phyloP scores from a whole-genome alignment of 2,888 invertebrate species.

The Smittia sp. region DNA sequence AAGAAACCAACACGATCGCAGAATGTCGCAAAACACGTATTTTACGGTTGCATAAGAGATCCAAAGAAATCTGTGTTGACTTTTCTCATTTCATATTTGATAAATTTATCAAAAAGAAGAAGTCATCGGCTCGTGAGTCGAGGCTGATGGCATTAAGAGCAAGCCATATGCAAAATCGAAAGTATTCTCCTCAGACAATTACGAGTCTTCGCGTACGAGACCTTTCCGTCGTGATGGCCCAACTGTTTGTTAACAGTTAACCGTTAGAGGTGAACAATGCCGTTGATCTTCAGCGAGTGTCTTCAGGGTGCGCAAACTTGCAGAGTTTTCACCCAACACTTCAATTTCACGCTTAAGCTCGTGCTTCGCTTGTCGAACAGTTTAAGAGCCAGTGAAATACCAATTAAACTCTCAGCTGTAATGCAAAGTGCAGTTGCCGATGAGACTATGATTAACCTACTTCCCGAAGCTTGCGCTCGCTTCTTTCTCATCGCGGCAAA shows the following conservation, averaged over 20 bases:
- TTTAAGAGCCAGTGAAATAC: background rate
- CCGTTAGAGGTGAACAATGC: no score
- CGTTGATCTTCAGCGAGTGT: background rate
- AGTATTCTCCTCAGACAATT: no score
- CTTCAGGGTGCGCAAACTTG: background rate
- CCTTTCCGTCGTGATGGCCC: background rate
- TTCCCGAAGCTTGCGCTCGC: background rate
- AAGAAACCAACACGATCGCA: background rate
- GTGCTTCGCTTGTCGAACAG: no score
- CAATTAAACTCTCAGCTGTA: background rate
- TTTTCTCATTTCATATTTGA: conserved; percentile 7
- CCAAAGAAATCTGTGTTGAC: background rate
- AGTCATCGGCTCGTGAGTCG: background rate
- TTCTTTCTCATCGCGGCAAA: conserved; percentile 10
- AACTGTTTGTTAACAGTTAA: no score
- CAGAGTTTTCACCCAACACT: no score
- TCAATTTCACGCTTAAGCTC: no score
- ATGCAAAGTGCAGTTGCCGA: conserved; percentile 32
- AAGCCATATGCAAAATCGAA: background rate
- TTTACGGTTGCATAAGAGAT: conserved; percentile 3
- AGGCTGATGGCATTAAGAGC: background rate
- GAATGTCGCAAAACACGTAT: conserved; percentile 18
- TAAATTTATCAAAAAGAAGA: conserved; percentile 14
- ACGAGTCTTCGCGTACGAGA: background rate
- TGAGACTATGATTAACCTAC: conserved; percentile 40